Conservation (phyloP, 2,888 invertebrate species). For the Liopterus haemorrhoidalis region DNA sequence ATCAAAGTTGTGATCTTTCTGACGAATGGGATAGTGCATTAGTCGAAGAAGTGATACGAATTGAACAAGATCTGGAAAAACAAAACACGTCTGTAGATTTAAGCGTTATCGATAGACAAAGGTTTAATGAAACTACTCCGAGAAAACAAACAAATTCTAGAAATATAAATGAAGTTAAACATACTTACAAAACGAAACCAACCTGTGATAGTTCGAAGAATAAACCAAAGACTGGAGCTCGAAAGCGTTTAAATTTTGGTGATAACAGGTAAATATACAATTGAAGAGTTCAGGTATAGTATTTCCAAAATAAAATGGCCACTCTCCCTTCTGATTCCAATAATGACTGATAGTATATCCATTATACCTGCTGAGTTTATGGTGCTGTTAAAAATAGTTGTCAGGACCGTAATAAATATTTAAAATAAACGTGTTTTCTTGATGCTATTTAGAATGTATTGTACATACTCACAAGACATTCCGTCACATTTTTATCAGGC, state of each 20-base stretch:
- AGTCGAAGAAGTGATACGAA: conserved; percentile 34
- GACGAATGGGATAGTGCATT: conserved; percentile 49
- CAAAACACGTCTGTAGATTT: conserved; percentile 27
- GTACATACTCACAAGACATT: no score
- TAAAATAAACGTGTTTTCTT: no score
- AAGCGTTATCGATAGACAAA: conserved; percentile 38
- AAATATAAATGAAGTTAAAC: conserved; percentile 7
- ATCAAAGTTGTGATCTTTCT: conserved; percentile 31
- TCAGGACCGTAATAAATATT: no score
- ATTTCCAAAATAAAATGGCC: no score
- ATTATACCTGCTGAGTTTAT: no score
- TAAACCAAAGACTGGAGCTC: conserved; percentile 3
- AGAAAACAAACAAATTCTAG: conserved; percentile 27
- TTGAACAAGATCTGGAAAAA: conserved; percentile 39
- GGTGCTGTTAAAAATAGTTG: no score
- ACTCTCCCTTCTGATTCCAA: no score
- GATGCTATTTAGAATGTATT: conserved; percentile 10
- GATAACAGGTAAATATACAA: conserved; percentile 10
- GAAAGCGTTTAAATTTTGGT: conserved; percentile 12
- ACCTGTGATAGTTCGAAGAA: conserved; percentile 5
- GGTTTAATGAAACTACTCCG: conserved; percentile 52
- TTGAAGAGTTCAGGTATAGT: conserved; percentile 2
- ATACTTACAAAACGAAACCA: no score
- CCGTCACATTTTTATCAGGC: no score
- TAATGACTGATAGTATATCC: no score